These are phyloP conservation scores for Galbula dea DNA, from an alignment of 2,113 vertebrate species.

Conservation along the genomic window DNA sequence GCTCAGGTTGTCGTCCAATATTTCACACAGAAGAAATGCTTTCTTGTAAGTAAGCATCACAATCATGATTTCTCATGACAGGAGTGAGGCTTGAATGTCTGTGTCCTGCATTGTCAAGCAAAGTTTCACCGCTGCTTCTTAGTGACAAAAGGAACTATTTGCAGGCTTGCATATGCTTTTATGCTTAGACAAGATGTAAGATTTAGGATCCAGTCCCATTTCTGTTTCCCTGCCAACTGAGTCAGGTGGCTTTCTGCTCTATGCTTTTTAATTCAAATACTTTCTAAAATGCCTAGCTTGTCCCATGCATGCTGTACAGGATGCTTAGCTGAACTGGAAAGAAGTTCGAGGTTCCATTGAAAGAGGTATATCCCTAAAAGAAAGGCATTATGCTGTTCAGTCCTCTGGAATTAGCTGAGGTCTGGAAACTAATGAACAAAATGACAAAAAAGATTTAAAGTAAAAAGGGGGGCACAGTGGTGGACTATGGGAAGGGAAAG, in stretches of 20 bases:
- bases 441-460: background rate
- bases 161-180: background rate
- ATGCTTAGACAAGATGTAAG: background rate
- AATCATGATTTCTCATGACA: background rate
- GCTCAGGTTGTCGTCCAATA: background rate
- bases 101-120: background rate
- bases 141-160: background rate
- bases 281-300: background rate
- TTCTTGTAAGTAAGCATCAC: background rate
- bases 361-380: background rate
- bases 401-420: background rate
- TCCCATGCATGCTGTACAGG: background rate
- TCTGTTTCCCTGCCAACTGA: background rate
- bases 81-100: background rate
- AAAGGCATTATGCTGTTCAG: background rate
- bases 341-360: background rate
- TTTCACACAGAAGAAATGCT: background rate
- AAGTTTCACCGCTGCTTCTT: background rate
- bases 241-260: background rate
- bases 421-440: background rate
- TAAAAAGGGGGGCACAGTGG: background rate
- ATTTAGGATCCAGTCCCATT: background rate
- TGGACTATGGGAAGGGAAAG: rapidly evolving
- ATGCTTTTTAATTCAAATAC: background rate
- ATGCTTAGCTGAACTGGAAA: background rate